These are phyloP conservation scores for Andinoacara biseriatus DNA, from an alignment of 2,113 vertebrate genomes.

Conservation along the genomic window DNA sequence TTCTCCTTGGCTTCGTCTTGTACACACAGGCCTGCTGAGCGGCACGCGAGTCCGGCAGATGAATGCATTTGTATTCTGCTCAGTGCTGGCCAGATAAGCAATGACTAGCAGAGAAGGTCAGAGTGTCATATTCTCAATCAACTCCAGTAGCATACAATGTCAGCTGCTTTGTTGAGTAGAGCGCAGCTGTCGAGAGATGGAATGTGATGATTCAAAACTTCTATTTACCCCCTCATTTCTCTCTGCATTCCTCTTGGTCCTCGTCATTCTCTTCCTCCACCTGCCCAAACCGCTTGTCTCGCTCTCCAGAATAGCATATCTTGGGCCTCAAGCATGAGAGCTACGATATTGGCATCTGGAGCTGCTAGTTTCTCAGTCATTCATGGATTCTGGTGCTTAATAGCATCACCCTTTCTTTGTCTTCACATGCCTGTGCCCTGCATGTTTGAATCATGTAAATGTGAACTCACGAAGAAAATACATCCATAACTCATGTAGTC, in stretches of 20 bases:
- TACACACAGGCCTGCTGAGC: slow-evolving; percentile 31
- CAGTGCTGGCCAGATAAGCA: slow-evolving; percentile 60
- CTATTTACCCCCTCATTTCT: slow-evolving; percentile 35
- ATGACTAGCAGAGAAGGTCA: slow-evolving; percentile 66
- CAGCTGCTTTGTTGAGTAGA: slow-evolving; percentile 67
- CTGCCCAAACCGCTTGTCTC: slow-evolving; percentile 25
- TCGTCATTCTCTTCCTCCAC: slow-evolving; percentile 22
- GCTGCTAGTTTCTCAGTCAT: slow-evolving; percentile 34
- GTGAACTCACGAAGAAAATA: slow-evolving; percentile 55
- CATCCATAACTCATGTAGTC: slow-evolving; percentile 39
- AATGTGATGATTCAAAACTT: slow-evolving; percentile 56
- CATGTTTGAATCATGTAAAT: slow-evolving; percentile 27
- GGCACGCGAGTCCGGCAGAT: slow-evolving; percentile 23
- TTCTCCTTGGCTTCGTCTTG: slow-evolving; percentile 41
- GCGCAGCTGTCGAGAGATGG: slow-evolving; percentile 54
- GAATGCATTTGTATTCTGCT: slow-evolving; percentile 67
- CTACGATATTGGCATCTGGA: slow-evolving; percentile 59
- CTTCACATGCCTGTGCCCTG: slow-evolving; percentile 47
- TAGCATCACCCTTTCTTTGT: slow-evolving; percentile 26
- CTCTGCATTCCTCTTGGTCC: slow-evolving; percentile 5
- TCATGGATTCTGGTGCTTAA: slow-evolving; percentile 44
- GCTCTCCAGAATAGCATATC: slow-evolving; percentile 35
- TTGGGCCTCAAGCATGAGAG: slow-evolving; percentile 36
- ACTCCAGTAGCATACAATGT: slow-evolving; percentile 60
- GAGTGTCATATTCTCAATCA: slow-evolving; percentile 75